A percentile compares a stretch with the other conserved stretches of the same genome.
Conservation (phyloP, 2,888 invertebrate genomes). For the Aromia moschata region DNA sequence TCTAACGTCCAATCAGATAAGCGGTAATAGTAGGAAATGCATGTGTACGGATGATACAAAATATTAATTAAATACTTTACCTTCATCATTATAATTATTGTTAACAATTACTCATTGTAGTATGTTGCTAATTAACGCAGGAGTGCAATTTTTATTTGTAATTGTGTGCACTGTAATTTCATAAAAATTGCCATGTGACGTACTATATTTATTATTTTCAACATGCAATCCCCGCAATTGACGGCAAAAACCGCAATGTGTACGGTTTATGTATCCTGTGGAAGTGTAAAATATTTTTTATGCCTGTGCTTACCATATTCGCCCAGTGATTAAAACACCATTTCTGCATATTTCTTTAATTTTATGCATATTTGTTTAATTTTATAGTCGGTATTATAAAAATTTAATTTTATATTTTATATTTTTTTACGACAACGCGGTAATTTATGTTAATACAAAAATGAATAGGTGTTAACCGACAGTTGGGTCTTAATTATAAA, state of each 20-base stretch:
- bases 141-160: conserved; percentile 40
- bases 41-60: conserved; percentile 25
- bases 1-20: background rate
- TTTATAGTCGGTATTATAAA: background rate
- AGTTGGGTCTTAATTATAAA: conserved; percentile 24
- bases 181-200: conserved; percentile 37
- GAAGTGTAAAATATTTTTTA: conserved; percentile 31
- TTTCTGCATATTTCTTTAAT: conserved; percentile 7
- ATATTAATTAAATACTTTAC: conserved; percentile 28
- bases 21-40: conserved; percentile 31
- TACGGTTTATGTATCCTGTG: conserved; percentile 43
- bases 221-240: conserved; percentile 45
- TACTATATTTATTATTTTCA: conserved; percentile 24
- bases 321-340: conserved; percentile 3
- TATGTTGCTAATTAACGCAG: conserved; percentile 36
- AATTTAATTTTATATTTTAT: conserved; percentile 1
- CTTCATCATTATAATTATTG: conserved; percentile 34
- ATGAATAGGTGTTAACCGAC: conserved; percentile 13
- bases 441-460: conserved; percentile 27
- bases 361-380: conserved; percentile 7
- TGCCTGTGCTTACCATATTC: conserved; percentile 12
- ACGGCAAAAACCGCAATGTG: conserved; percentile 28
- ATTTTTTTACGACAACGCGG: conserved; percentile 10
- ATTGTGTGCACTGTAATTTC: conserved; percentile 46
- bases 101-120: conserved; percentile 36